These are phyloP conservation scores for Lottia gigantea DNA, from an alignment of 2,888 invertebrate genomes.

Conservation along the genomic window DNA sequence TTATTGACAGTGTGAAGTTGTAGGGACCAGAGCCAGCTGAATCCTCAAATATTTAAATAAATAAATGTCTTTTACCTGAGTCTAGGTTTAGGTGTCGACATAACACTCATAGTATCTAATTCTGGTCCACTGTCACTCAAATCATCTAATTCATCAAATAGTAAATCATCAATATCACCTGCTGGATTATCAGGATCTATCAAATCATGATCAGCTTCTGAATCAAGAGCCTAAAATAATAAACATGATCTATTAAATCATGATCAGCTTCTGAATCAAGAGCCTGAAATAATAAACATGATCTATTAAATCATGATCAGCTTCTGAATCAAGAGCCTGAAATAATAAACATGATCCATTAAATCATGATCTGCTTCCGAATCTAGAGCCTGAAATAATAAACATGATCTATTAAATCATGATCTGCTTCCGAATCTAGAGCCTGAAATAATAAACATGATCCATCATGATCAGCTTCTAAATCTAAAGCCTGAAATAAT, in stretches of 20 bases:
- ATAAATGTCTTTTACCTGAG: constrained; percentile 68
- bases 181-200: constrained; percentile 56
- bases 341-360: constrained; percentile 48
- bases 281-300: constrained; percentile 52
- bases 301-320: constrained; percentile 60
- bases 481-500: constrained; percentile 54
- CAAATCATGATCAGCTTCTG: constrained; percentile 62
- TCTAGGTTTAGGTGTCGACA: constrained; percentile 96
- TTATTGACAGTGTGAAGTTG: too few species aligned
- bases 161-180: constrained; percentile 78
- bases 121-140: constrained; percentile 95
- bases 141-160: constrained; percentile 91
- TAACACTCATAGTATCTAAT: constrained; percentile 91
- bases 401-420: constrained; percentile 56
- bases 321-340: constrained; percentile 63
- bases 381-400: constrained; percentile 56
- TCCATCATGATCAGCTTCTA: constrained; percentile 64
- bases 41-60: too few species aligned
- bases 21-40: too few species aligned
- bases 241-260: constrained; percentile 55
- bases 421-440: constrained; percentile 64
- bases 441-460: constrained; percentile 52
- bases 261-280: constrained; percentile 65
- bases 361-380: constrained; percentile 64
- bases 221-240: constrained; percentile 57